Evolutionary conservation across 1,140 invertebrate genomes (phyloP), one percentile per base, ranked within the genome.

Genomic region (Magallana angulata): DNA sequence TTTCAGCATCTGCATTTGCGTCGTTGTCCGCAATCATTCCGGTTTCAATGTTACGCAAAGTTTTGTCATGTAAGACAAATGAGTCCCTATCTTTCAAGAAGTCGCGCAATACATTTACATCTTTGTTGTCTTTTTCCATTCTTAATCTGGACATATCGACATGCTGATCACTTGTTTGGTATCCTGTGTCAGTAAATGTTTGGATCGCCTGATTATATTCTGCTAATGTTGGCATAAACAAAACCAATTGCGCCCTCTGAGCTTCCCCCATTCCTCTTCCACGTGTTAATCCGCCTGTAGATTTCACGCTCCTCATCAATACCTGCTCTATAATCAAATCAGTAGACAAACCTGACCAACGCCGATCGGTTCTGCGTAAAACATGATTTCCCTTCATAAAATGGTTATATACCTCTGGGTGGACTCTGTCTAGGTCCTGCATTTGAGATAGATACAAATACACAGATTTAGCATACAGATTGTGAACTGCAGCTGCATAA

Each of bases 401-500:
- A 93, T 89, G 0, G 94, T 93, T 8, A 81, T 90, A 76, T 48
- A 48, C 36, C 36, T 48, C 36, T 48, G 36, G 24, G 24, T 24
- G 36, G 36, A 5, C 3, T 4, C 36, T 48, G 36, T n/a, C 81
- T 59, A 48, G 14, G 85, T 59, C 83, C 60, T 64, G 57, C 87
- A 56, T 64, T 94, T 24, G 24, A 24, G 24, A 24, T 24, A 24
- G 24, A 24, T 24, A 24, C 24, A 24, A 24, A 24, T 24, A 92
- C 58, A 90, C 88, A 83, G 93, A 94, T 93, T 95, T 96, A 7
- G 95, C 94, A 91, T 95, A 95, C 59, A 93, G 85, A 87, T 94
- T 94, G 89, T 95, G 95, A 48, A 95, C 94, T 85, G 90, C 84
- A 11, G 95, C 94, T 90, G 95, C 92, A 91, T 95, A 94, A 85